Conservation (phyloP, 2,888 invertebrate species). For the Troglohyphantes excavatus region DNA sequence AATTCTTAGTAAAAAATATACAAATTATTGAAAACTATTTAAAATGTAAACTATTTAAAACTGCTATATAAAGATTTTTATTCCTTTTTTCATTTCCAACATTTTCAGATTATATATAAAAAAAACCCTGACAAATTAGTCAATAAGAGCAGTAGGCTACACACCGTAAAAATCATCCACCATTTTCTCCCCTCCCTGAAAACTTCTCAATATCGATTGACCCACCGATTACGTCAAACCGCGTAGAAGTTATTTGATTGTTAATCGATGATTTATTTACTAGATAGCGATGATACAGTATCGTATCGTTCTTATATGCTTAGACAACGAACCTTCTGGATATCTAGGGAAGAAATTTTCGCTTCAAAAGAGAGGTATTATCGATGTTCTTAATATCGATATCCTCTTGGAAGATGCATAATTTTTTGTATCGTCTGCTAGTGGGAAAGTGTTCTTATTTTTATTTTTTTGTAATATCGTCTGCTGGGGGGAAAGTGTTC, state of each 20-base stretch:
- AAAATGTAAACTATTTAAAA: too few species aligned
- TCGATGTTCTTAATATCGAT: constrained; percentile 33
- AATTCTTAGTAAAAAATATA: too few species aligned
- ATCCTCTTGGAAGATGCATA: neutral
- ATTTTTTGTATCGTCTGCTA: neutral
- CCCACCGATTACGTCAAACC: constrained; percentile 44
- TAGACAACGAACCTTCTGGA: constrained; percentile 14
- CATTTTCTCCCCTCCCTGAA: neutral
- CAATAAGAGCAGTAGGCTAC: constrained; percentile 21
- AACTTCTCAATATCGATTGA: constrained; percentile 53
- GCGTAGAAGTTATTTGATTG: constrained; percentile 52
- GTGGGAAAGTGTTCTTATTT: neutral
- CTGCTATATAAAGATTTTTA: too few species aligned
- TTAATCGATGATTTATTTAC: constrained; percentile 58
- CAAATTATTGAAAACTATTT: too few species aligned
- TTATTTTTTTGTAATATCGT: neutral
- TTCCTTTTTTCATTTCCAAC: too few species aligned
- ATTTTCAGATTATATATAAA: constrained; percentile 29
- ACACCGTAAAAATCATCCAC: constrained; percentile 2
- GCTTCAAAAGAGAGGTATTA: constrained; percentile 3
- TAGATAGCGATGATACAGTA: constrained; percentile 59
- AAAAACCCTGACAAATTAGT: constrained; percentile 63
- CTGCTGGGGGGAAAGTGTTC: neutral
- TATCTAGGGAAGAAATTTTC: neutral
- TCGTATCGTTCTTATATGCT: constrained; percentile 24